Base-by-base conservation (phyloP, 2,113 vertebrate genomes). In the Phyllopteryx taeniolatus region DNA sequence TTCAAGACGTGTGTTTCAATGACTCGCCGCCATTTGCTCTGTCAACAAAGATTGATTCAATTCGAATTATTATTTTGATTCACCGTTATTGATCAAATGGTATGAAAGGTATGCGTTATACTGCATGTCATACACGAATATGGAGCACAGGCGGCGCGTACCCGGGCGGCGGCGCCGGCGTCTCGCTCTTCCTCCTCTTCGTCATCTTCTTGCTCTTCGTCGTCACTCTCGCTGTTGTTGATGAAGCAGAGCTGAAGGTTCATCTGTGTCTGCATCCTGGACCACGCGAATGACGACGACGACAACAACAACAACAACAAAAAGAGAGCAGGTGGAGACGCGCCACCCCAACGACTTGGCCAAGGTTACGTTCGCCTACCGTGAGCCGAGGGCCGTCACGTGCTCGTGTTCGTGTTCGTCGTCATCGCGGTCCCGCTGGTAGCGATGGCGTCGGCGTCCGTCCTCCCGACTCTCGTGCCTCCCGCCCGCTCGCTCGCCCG, bases 171-270 rank as follows among this genome's bases (percentile, higher is more conserved):
- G 67, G 5, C 67, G 43, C 53, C 61, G 69, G 65, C 56, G 54
- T 74, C 73, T 22, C 76, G 68, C 20, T 15, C 54, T 0, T 78
- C 64, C 13, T 73, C 72, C 22, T 78, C 73, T 7, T 73, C 72
- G 20, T 78, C 73, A 7, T 84, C 79, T 14, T 84, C 87, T 7
- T 85, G 78, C 20, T 86, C 85, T n/a, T 92, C 91, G 0, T 90
- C 89, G 44, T 93, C 92, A 66, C 92, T 93, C 59, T 91, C 90
- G 66, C 91, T 93, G 85, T 92, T 86, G 82, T 93, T 93, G 84
- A 93, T 92, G 85, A 93, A 93, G 80, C 92, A 93, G 20, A 93
- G 89, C 81, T 91, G 91, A 2, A 93, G 89, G 51, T 93, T 93
- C 89, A 89, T 92, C 78, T 90, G 91, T 1, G 87, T 92, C 81